These are phyloP conservation scores for Troilus luridus DNA, from an alignment of 2,888 invertebrate species.

Conservation along the genomic window DNA sequence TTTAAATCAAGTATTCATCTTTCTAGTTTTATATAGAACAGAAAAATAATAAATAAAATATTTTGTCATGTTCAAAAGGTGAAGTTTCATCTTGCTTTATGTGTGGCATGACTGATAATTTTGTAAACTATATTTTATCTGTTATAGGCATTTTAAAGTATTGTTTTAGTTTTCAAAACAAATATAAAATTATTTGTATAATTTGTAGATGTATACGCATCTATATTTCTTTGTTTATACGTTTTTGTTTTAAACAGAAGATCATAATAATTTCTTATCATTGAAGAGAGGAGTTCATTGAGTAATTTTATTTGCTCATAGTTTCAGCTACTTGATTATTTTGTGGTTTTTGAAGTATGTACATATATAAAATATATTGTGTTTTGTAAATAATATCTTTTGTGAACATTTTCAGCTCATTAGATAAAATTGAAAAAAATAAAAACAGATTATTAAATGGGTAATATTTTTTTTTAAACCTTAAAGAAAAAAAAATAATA, in stretches of 20 bases:
- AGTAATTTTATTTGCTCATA: background rate
- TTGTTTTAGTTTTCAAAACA: background rate
- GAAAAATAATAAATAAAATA: background rate
- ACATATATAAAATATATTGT: too few species aligned
- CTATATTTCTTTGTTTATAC: background rate
- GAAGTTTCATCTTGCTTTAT: background rate
- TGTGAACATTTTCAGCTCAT: too few species aligned
- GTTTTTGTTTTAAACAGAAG: background rate
- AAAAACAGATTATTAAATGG: too few species aligned
- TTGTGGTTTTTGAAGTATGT: too few species aligned
- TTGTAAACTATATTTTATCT: background rate
- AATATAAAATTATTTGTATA: background rate
- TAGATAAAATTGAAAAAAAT: too few species aligned
- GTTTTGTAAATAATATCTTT: too few species aligned
- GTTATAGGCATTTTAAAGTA: background rate
- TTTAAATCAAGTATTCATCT: background rate
- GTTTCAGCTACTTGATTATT: too few species aligned
- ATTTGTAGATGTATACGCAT: background rate
- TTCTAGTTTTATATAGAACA: background rate
- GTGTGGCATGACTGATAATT: background rate
- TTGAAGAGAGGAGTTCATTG: background rate
- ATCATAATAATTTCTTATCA: background rate
- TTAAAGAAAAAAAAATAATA: too few species aligned
- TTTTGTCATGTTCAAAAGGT: background rate
- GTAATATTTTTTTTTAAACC: too few species aligned